Conservation (phyloP, 2,888 invertebrate genomes). For the Drosophila paracracens region DNA sequence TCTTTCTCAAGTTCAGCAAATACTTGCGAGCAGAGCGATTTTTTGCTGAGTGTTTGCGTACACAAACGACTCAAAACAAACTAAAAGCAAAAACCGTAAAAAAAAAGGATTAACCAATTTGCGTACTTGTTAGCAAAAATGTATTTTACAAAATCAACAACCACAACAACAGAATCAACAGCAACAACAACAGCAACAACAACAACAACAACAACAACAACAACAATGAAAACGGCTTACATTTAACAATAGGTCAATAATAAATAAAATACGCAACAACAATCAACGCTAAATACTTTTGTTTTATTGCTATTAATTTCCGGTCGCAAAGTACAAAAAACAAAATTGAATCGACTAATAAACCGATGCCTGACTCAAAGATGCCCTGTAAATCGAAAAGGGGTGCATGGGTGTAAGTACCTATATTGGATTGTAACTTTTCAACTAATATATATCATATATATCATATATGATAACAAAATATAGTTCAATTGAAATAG, state of each 20-base stretch:
- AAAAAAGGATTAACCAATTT: conserved; percentile 56
- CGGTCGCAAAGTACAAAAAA: background rate
- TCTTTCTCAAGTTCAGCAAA: background rate
- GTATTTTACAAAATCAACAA: conserved; percentile 1
- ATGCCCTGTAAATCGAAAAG: background rate
- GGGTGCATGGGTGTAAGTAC: background rate
- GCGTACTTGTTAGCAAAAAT: conserved; percentile 32
- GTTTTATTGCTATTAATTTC: conserved; percentile 11
- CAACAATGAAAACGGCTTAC: conserved; percentile 9
- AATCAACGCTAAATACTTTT: conserved; percentile 1
- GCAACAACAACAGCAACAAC: conserved; percentile 1
- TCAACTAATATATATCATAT: too few species aligned
- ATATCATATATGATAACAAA: too few species aligned
- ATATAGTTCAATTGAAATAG: background rate
- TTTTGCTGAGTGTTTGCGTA: conserved; percentile 12
- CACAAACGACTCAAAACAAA: conserved; percentile 43
- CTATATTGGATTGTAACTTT: background rate
- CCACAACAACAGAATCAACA: background rate
- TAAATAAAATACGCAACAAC: conserved; percentile 10
- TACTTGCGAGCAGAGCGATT: background rate
- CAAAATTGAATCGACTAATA: background rate
- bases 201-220: conserved; percentile 13
- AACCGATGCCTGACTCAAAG: background rate
- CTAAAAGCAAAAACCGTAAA: conserved; percentile 19
- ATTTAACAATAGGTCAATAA: conserved; percentile 15